Percentiles rank a stretch among this genome's conserved stretches.
Conservation (phyloP, 2,888 invertebrate species). For the Volucella inanis region DNA sequence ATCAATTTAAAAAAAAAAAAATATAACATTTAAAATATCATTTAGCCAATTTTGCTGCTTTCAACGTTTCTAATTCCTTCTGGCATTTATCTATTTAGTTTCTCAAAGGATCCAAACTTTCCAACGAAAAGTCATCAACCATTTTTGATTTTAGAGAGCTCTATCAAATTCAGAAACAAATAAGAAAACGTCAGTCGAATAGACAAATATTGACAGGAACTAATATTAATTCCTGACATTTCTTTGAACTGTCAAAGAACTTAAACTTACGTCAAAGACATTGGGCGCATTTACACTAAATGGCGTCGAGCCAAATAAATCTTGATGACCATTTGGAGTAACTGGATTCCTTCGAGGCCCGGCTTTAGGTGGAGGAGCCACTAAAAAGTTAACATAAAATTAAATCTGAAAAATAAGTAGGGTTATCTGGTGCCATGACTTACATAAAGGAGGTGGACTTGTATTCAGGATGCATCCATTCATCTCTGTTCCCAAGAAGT, state of each 20-base stretch:
- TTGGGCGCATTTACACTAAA: constrained; percentile 84
- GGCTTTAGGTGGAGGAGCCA: constrained; percentile 94
- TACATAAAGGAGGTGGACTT: constrained; percentile 88
- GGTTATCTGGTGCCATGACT: constrained; percentile 80
- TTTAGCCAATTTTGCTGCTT: constrained; percentile 59
- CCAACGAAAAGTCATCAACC: constrained; percentile 94
- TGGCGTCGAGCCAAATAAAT: constrained; percentile 92
- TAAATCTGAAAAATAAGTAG: background rate
- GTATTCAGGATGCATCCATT: constrained; percentile 78
- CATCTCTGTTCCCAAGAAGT: constrained; percentile 79
- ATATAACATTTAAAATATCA: constrained; percentile 73
- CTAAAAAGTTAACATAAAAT: constrained; percentile 83
- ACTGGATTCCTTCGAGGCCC: constrained; percentile 84
- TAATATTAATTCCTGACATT: constrained; percentile 22
- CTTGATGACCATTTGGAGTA: constrained; percentile 84
- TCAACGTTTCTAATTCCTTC: constrained; percentile 36
- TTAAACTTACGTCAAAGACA: constrained; percentile 81
- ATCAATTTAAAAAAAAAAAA: constrained; percentile 74
- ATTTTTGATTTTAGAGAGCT: constrained; percentile 88
- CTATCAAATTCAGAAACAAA: constrained; percentile 84
- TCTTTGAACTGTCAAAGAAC: background rate
- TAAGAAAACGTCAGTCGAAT: constrained; percentile 62
- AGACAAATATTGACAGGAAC: constrained; percentile 42
- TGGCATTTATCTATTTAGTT: constrained; percentile 83
- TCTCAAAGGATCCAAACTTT: constrained; percentile 95